phyloP scores from a whole-genome alignment of 1,140 invertebrate species.

The Aricia agestis region DNA sequence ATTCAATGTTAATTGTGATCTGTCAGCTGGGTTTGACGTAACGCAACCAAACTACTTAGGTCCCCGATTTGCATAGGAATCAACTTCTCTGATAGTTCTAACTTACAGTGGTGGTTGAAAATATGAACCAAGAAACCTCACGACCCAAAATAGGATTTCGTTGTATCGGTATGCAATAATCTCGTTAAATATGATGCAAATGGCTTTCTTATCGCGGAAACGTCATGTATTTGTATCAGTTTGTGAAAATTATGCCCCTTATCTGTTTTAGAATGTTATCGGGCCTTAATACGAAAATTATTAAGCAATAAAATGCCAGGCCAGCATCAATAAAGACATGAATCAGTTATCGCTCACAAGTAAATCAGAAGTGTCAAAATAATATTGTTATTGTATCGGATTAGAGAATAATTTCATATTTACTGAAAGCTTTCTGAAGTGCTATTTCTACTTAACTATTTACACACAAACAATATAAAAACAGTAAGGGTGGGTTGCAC shows the following conservation, averaged over 20 bases:
- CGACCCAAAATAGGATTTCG: background rate
- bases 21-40: too few relatives aligned
- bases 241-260: constrained; percentile 11
- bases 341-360: background rate
- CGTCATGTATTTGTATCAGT: constrained; percentile 5
- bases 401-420: too few relatives aligned
- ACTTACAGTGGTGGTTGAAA: background rate
- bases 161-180: background rate
- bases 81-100: too few relatives aligned
- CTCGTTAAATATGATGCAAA: constrained; percentile 5
- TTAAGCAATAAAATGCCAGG: constrained; percentile 3
- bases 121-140: background rate
- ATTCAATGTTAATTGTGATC: too few relatives aligned
- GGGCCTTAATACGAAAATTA: constrained; percentile 2
- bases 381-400: background rate
- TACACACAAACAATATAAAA: too few relatives aligned
- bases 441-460: too few relatives aligned
- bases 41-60: too few relatives aligned
- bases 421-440: too few relatives aligned
- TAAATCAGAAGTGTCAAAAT: constrained; percentile 1
- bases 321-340: background rate
- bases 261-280: constrained; percentile 13
- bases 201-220: background rate
- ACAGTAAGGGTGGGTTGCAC: too few relatives aligned
- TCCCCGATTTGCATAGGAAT: too few relatives aligned